Conservation (phyloP, 2,888 invertebrate species). For the Stenotaenia linearis region DNA sequence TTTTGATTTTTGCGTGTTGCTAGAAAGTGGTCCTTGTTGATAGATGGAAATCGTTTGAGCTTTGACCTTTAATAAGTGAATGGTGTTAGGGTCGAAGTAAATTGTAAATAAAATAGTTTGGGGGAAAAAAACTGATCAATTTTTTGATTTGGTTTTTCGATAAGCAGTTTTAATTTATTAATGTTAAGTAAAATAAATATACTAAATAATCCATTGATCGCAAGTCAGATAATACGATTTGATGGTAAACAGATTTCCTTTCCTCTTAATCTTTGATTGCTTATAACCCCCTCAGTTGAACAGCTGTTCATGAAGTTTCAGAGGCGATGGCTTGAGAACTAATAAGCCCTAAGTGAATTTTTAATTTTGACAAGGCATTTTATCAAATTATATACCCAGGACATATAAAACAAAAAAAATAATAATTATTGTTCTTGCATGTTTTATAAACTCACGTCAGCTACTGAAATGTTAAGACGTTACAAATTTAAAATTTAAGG, state of each 20-base stretch:
- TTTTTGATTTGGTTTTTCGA: no score
- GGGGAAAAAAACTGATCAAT: no score
- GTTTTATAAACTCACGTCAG: no score
- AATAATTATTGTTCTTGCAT: no score
- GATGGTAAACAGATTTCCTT: background rate
- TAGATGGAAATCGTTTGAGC: background rate
- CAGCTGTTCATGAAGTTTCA: background rate
- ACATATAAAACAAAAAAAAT: no score
- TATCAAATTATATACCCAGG: background rate
- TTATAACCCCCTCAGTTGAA: background rate
- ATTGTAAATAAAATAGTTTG: background rate
- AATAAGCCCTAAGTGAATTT: background rate
- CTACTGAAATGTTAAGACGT: no score
- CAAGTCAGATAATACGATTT: background rate
- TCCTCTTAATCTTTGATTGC: slow-evolving; percentile 10
- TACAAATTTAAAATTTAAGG: no score
- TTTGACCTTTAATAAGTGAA: slow-evolving; percentile 3
- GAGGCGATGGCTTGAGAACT: slow-evolving; percentile 17
- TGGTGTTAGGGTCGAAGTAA: background rate
- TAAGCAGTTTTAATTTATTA: background rate
- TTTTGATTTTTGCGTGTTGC: slow-evolving; percentile 8
- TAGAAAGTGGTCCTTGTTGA: background rate
- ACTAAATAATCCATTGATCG: background rate
- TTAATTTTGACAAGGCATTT: background rate
- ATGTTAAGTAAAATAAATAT: background rate